A percentile compares a stretch with the other conserved stretches of the same genome.
These are phyloP conservation scores for Patella depressa DNA, from an alignment of 2,888 invertebrate species.

Conservation along the genomic window DNA sequence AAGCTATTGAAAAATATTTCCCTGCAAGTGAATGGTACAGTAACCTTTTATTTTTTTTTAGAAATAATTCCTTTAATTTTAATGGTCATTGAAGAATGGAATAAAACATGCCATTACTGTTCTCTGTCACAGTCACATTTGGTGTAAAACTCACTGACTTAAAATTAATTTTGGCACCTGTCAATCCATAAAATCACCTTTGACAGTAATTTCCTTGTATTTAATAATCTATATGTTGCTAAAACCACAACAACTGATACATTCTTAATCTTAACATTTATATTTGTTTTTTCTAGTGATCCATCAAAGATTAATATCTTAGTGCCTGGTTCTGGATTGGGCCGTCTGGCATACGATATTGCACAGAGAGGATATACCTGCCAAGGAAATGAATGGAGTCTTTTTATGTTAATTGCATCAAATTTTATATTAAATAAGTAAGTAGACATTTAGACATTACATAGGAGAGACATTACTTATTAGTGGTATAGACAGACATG, in stretches of 20 bases:
- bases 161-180: too few relatives aligned
- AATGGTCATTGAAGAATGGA: too few relatives aligned
- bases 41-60: not conserved
- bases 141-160: too few relatives aligned
- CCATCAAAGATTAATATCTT: slow-evolving; percentile 71
- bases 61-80: not conserved
- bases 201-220: too few relatives aligned
- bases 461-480: too few relatives aligned
- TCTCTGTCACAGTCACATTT: too few relatives aligned
- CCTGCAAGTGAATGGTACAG: slow-evolving; percentile 73
- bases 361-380: slow-evolving; percentile 90
- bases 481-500: too few relatives aligned
- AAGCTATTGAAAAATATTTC: slow-evolving; percentile 83
- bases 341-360: slow-evolving; percentile 93
- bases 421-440: slow-evolving; percentile 94
- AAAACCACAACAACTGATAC: too few relatives aligned
- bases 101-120: too few relatives aligned
- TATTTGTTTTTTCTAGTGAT: slow-evolving; percentile 41
- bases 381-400: slow-evolving; percentile 97
- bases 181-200: too few relatives aligned
- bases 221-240: too few relatives aligned
- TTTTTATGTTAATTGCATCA: slow-evolving; percentile 97
- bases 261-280: not conserved
- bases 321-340: slow-evolving; percentile 97
- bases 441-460: slow-evolving; percentile 37